Evolutionary conservation across 2,888 invertebrate genomes (phyloP), one percentile per base, ranked within the genome.

Genomic region (Mesoligia furuncula): DNA sequence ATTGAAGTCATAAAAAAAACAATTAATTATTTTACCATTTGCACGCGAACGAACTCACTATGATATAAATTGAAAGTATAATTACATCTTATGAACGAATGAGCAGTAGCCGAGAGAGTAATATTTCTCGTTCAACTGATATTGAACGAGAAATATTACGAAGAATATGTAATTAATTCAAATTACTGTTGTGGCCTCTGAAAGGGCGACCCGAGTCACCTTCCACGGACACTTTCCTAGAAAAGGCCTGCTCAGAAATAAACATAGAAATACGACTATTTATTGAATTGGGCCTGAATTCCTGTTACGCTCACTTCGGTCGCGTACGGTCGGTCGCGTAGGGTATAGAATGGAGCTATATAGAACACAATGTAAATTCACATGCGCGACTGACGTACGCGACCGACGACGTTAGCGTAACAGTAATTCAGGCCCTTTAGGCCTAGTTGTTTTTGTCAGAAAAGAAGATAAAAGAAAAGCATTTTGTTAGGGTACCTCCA

Each of bases 161-260:
- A 81, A 81, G 75, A 78, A 75, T 75, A 64, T 31, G 61, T 62
- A 68, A 81, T 84, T 78, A 70, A 75, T 73, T 81, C 31, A 65
- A 59, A n/a, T 45, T 62, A 73, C 24, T 24, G 1, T 24, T 42
- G 48, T 62, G 73, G 78, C 73, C 27, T 62, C 64, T 39, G 15
- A 62, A 27, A 36, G 6, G 13, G 72, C 72, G 80, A 24, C 24
- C 20, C n/a, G 15, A 51, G 54, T 57, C 24, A 20, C 0, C 5
- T 36, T 42, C 3, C 11, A 13, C 1, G 31, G 7, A 67, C 7
- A 48, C 57, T 36, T 65, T 51, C 3, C 27, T 45, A 31, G 2
- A 51, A 73, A 61, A 54, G 3, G 0, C 1, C 0, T 20, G 15
- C 6, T 36, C 73, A 36, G 13, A 48, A 57, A 48, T 48, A 0